phyloP scores from a whole-genome alignment of 2,888 invertebrate genomes.

The Rotaria macrura region DNA sequence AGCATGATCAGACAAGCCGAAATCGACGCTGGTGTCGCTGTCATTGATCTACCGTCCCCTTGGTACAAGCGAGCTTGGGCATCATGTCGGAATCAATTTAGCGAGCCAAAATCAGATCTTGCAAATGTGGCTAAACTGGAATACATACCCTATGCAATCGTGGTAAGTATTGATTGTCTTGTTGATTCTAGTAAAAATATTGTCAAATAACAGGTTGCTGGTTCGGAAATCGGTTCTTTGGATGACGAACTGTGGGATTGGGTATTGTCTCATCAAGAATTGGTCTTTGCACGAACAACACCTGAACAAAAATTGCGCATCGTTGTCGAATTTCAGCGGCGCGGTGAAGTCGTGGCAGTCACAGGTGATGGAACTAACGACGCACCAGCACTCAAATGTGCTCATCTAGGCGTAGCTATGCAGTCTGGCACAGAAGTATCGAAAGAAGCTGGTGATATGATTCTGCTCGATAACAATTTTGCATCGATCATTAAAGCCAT shows the following conservation, averaged over 20 bases:
- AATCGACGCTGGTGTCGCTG: too few relatives aligned
- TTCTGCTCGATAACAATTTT: background rate
- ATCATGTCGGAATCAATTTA: background rate
- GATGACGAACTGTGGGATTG: slow-evolving; percentile 19
- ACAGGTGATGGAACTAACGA: slow-evolving; percentile 29
- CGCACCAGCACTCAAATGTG: slow-evolving; percentile 12
- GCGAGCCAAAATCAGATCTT: background rate
- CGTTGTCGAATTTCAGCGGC: slow-evolving; percentile 26
- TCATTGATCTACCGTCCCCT: background rate
- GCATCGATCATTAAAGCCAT: slow-evolving; percentile 13
- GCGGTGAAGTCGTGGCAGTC: slow-evolving; percentile 15
- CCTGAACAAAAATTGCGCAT: slow-evolving; percentile 27
- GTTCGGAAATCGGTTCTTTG: background rate
- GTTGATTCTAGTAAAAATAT: too few relatives aligned
- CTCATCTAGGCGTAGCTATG: background rate
- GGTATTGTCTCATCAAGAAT: slow-evolving; percentile 20
- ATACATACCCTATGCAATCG: too few relatives aligned
- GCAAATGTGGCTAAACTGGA: too few relatives aligned
- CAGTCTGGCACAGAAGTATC: background rate
- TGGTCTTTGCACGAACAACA: slow-evolving; percentile 27
- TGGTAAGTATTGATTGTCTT: too few relatives aligned
- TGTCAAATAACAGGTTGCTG: background rate
- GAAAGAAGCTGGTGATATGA: background rate
- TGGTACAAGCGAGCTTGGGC: background rate
- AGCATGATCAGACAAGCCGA: too few relatives aligned